Evolutionary conservation across 2,888 invertebrate species (phyloP).

Genomic region (Netelia inedita): DNA sequence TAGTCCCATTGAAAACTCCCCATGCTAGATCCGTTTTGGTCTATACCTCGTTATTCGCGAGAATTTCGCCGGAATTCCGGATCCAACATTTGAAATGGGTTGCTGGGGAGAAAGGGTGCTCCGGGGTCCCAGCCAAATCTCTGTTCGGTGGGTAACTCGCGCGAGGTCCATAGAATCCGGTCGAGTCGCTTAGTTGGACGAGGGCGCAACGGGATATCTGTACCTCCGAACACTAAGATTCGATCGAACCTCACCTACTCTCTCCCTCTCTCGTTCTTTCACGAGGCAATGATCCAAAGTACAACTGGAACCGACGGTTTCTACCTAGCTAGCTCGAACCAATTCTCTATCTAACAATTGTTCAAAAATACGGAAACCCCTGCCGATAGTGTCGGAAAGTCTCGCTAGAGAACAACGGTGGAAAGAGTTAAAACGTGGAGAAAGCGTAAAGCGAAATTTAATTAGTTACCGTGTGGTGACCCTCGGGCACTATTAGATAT

Average conservation of each 20-base stretch:
- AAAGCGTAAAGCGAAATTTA: constrained; percentile 35
- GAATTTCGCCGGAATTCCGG: not conserved
- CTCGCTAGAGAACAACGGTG: constrained; percentile 8
- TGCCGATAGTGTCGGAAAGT: not conserved
- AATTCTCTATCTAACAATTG: constrained; percentile 36
- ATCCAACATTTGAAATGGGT: constrained; percentile 18
- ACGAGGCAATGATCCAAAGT: not conserved
- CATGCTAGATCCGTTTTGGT: constrained; percentile 1
- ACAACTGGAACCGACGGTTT: not conserved
- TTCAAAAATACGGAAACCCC: constrained; percentile 16
- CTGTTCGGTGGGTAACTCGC: not conserved
- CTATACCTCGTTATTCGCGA: not conserved
- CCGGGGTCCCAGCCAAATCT: not conserved
- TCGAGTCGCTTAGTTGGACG: constrained; percentile 12
- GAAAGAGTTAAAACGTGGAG: constrained; percentile 4
- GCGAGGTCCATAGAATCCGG: constrained; percentile 17
- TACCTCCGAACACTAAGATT: constrained; percentile 18
- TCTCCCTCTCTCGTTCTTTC: not conserved
- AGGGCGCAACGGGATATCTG: not conserved
- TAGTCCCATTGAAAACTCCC: not conserved
- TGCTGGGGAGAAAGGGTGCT: not conserved
- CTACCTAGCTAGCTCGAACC: constrained; percentile 2
- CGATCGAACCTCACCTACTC: constrained; percentile 13
- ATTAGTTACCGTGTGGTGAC: constrained; percentile 49
- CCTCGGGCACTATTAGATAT: constrained; percentile 43